Evolutionary conservation across 2,888 invertebrate genomes (phyloP).

Genomic region (Drosophila dives): DNA sequence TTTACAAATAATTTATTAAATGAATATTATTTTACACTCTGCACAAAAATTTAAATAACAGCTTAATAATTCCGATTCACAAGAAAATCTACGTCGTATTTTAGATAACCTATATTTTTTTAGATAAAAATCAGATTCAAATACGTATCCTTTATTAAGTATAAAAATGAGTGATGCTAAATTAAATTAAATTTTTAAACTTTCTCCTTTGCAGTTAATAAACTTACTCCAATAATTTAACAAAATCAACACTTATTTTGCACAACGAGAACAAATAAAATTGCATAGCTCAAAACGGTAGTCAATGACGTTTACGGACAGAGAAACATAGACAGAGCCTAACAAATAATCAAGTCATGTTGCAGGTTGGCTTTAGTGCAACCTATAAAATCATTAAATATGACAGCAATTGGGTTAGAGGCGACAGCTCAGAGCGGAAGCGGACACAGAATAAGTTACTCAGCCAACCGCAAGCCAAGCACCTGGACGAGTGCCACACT

Average conservation of each 20-base stretch:
- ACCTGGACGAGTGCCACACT: conserved; percentile 40
- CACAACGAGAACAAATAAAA: conserved; percentile 62
- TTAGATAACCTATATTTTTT: background rate
- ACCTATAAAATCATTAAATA: conserved; percentile 76
- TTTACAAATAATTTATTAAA: background rate
- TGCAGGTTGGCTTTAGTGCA: conserved; percentile 38
- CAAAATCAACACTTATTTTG: conserved; percentile 18
- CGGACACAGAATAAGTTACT: conserved; percentile 22
- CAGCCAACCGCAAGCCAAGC: conserved; percentile 16
- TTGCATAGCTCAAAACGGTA: conserved; percentile 51
- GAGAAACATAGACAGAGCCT: conserved; percentile 15
- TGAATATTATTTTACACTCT: background rate
- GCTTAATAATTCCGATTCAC: background rate
- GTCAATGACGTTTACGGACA: background rate
- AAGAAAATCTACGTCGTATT: background rate
- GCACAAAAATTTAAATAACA: background rate
- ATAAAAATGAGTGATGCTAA: background rate
- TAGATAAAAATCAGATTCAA: background rate
- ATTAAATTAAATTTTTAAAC: too few species aligned
- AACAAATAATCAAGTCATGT: conserved; percentile 51
- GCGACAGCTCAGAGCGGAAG: conserved; percentile 40
- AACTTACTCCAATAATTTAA: conserved; percentile 9
- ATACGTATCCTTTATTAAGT: background rate
- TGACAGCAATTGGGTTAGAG: conserved; percentile 69
- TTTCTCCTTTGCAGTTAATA: background rate